Evolutionary conservation across 2,797 vertebrate species (phyloP).

Genomic region (Chaunax sp.): DNA sequence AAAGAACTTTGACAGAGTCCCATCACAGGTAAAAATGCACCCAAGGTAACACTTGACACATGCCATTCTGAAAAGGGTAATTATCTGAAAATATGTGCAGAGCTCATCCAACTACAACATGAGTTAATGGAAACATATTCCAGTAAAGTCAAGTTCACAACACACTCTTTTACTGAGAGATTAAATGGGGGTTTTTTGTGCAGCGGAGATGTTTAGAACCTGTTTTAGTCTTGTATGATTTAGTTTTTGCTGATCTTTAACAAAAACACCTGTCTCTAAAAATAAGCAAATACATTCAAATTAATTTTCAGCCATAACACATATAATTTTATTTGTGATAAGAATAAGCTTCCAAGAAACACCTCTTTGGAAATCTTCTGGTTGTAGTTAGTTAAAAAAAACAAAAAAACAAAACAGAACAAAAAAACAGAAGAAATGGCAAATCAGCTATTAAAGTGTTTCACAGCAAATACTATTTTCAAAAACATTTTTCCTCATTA

Average conservation of each 20-base stretch:
- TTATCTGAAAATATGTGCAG: constrained; percentile 32
- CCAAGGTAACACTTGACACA: constrained; percentile 5
- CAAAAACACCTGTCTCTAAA: too few species aligned
- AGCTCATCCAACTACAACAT: neutral
- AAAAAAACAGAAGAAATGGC: neutral
- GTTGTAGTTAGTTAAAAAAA: neutral
- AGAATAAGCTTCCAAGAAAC: neutral
- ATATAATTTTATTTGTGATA: neutral
- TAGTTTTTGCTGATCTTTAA: too few species aligned
- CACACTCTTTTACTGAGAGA: constrained; percentile 26
- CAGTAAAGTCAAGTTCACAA: constrained; percentile 21
- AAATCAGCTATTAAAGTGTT: neutral
- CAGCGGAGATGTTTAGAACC: neutral
- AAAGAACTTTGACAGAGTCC: constrained; percentile 97
- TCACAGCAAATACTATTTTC: neutral
- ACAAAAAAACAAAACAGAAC: neutral
- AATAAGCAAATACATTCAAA: neutral
- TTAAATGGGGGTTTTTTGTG: neutral
- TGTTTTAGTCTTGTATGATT: too few species aligned
- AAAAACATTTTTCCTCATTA: neutral
- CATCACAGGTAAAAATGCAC: constrained; percentile 88
- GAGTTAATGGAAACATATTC: constrained; percentile 11
- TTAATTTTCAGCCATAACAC: neutral
- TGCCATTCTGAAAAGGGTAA: constrained; percentile 38
- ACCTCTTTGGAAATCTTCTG: neutral